These are phyloP conservation scores for Drosophila multiciliata DNA, from an alignment of 2,888 invertebrate species.

Conservation along the genomic window DNA sequence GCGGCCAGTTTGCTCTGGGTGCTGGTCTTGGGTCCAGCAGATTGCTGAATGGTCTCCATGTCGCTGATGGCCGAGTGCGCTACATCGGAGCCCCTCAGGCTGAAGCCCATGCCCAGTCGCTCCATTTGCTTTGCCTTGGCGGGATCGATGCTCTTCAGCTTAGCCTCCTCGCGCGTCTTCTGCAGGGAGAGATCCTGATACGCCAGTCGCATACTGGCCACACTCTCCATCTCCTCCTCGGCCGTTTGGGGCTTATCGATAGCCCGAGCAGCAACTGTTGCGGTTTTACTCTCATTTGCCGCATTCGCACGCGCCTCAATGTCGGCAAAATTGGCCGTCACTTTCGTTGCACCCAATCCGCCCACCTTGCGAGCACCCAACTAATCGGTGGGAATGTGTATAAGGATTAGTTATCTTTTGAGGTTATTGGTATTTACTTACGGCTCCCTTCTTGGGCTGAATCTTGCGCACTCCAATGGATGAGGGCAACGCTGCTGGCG, in stretches of 20 bases:
- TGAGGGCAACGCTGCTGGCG: slow-evolving; percentile 86
- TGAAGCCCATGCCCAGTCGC: slow-evolving; percentile 96
- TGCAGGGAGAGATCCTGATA: slow-evolving; percentile 91
- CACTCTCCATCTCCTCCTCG: slow-evolving; percentile 89
- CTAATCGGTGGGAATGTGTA: slow-evolving; percentile 84
- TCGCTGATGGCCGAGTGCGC: slow-evolving; percentile 95
- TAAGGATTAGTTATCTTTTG: neutral
- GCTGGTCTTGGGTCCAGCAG: slow-evolving; percentile 85
- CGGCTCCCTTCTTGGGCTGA: slow-evolving; percentile 89
- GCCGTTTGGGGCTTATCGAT: slow-evolving; percentile 83
- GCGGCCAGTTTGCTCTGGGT: slow-evolving; percentile 61
- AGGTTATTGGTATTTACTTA: slow-evolving; percentile 83
- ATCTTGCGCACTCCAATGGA: slow-evolving; percentile 90
- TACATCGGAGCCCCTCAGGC: slow-evolving; percentile 86
- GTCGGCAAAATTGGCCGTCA: slow-evolving; percentile 97
- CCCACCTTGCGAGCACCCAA: slow-evolving; percentile 92
- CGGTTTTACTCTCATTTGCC: slow-evolving; percentile 90
- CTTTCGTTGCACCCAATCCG: slow-evolving; percentile 97
- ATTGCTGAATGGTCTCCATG: slow-evolving; percentile 96
- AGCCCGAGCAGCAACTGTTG: slow-evolving; percentile 57
- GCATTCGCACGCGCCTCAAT: slow-evolving; percentile 95
- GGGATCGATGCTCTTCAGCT: slow-evolving; percentile 90
- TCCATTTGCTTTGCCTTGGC: slow-evolving; percentile 95
- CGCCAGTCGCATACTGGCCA: slow-evolving; percentile 89
- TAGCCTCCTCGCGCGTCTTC: slow-evolving; percentile 90